These are phyloP conservation scores for Digitonthophagus gazella DNA, from an alignment of 2,888 invertebrate genomes.

Conservation along the genomic window DNA sequence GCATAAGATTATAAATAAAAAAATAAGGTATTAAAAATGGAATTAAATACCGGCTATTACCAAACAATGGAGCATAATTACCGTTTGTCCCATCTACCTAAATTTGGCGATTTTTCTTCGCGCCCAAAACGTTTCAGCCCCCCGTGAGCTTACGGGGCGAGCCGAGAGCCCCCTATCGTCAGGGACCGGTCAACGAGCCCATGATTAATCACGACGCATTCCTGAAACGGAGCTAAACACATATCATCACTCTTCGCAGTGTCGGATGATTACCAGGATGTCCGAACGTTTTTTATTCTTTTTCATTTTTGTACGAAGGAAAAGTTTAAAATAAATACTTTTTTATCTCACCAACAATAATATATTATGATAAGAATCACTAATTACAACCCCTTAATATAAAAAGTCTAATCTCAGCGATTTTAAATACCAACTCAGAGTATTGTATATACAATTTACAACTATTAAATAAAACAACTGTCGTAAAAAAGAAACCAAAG, in stretches of 20 bases:
- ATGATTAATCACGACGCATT: constrained; percentile 46
- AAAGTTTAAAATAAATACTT: neutral
- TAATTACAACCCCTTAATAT: too few species aligned
- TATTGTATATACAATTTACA: too few species aligned
- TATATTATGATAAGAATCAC: too few species aligned
- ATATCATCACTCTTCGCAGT: constrained; percentile 38
- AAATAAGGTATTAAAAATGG: too few species aligned
- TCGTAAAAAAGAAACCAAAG: neutral
- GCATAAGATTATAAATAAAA: too few species aligned
- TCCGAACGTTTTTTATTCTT: neutral
- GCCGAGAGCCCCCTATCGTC: constrained; percentile 37
- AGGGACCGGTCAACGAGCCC: constrained; percentile 42
- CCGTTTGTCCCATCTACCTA: constrained; percentile 26
- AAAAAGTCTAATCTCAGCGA: too few species aligned
- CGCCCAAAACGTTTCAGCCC: constrained; percentile 28
- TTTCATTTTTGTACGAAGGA: neutral
- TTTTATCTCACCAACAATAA: neutral
- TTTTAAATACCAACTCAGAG: neutral
- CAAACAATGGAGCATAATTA: constrained; percentile 23
- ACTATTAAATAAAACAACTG: neutral
- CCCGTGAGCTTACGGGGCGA: constrained; percentile 30
- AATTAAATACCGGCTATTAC: neutral
- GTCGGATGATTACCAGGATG: neutral
- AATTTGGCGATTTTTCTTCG: constrained; percentile 39
- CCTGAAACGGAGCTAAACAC: constrained; percentile 40